Evolutionary conservation across 2,113 vertebrate species (phyloP).

Genomic region (Poecile atricapillus): DNA sequence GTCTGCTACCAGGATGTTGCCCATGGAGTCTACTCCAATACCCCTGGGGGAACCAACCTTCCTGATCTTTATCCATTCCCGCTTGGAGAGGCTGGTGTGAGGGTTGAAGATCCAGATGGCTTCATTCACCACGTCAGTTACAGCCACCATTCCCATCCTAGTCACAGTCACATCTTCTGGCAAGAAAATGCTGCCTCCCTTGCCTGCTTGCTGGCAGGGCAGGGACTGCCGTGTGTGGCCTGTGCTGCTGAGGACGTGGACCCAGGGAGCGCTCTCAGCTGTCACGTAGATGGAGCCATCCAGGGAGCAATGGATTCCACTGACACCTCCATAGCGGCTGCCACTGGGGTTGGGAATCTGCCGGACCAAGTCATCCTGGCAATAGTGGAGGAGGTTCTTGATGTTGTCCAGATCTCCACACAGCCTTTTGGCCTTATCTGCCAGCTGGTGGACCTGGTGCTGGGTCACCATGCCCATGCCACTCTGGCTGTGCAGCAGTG

Average conservation of each 20-base stretch:
- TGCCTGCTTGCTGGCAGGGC: neutral
- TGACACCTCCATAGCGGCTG: neutral
- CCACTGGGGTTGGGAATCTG: slow-evolving; percentile 1
- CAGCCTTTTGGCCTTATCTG: slow-evolving; percentile 36
- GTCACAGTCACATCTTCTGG: slow-evolving; percentile 69
- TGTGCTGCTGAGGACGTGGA: slow-evolving; percentile 47
- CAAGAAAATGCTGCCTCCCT: slow-evolving; percentile 17
- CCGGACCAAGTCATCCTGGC: slow-evolving; percentile 32
- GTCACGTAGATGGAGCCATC: slow-evolving; percentile 64
- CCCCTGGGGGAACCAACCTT: slow-evolving; percentile 45
- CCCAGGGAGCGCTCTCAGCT: slow-evolving; percentile 32
- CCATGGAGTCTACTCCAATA: slow-evolving; percentile 54
- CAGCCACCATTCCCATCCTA: slow-evolving; percentile 42
- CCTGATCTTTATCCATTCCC: slow-evolving; percentile 61
- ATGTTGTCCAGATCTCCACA: slow-evolving; percentile 54
- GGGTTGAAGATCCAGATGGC: slow-evolving; percentile 50
- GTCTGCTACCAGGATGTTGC: slow-evolving; percentile 65
- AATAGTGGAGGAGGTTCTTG: slow-evolving; percentile 28
- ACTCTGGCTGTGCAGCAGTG: neutral
- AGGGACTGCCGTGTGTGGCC: slow-evolving; percentile 27
- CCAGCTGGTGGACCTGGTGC: slow-evolving; percentile 61
- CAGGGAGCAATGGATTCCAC: slow-evolving; percentile 59
- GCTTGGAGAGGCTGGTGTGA: slow-evolving; percentile 17
- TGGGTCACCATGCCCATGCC: slow-evolving; percentile 63
- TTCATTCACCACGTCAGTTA: slow-evolving; percentile 56